Evolutionary conservation across 2,888 invertebrate genomes (phyloP).

Genomic region (Anorthoa munda): DNA sequence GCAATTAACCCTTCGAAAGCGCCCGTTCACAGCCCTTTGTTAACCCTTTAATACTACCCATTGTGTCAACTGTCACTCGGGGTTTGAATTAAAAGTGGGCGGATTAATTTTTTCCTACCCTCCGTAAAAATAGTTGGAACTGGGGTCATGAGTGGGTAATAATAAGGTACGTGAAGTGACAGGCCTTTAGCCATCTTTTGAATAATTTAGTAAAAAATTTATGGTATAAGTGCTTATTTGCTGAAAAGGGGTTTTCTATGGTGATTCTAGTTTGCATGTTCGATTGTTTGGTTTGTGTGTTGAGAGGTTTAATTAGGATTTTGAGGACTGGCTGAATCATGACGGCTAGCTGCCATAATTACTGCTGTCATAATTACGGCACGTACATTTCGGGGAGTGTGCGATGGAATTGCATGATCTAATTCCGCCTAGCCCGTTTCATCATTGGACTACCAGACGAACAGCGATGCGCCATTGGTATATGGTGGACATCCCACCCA

Average conservation of each 20-base stretch:
- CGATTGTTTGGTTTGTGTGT: constrained; percentile 29
- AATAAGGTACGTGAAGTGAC: constrained; percentile 82
- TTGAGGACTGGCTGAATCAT: background rate
- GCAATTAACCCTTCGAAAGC: constrained; percentile 88
- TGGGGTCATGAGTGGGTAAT: constrained; percentile 86
- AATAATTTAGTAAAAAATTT: constrained; percentile 55
- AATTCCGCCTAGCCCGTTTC: no score
- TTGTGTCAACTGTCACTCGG: constrained; percentile 90
- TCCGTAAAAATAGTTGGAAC: constrained; percentile 73
- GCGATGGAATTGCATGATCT: no score
- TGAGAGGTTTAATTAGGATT: constrained; percentile 24
- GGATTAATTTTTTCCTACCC: constrained; percentile 78
- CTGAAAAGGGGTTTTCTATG: constrained; percentile 44
- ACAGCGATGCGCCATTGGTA: no score
- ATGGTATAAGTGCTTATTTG: constrained; percentile 47
- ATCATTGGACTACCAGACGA: no score
- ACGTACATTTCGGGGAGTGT: no score
- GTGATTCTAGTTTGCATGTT: constrained; percentile 46
- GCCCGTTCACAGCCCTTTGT: constrained; percentile 86
- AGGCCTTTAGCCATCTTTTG: constrained; percentile 80
- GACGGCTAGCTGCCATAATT: background rate
- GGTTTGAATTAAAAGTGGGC: constrained; percentile 88
- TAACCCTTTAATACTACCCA: constrained; percentile 85
- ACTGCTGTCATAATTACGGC: background rate
- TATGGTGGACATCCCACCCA: no score